These are phyloP conservation scores for Hippocampus guttulatus DNA, from an alignment of 2,113 vertebrate genomes.

Conservation along the genomic window DNA sequence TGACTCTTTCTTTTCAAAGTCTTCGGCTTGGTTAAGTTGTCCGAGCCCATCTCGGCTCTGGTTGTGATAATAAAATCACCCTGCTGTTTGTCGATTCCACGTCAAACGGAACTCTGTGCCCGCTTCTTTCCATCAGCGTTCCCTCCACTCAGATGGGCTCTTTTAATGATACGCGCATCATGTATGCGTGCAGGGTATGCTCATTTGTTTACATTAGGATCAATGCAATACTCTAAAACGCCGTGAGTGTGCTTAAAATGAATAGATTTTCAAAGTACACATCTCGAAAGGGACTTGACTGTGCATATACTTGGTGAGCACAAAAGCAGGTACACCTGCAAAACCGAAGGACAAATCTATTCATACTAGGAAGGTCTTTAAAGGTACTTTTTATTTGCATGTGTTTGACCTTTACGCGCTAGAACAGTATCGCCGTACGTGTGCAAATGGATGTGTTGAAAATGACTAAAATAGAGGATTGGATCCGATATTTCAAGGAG, in stretches of 20 bases:
- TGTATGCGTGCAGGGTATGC: background rate
- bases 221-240: background rate
- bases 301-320: no score
- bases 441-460: constrained; percentile 14
- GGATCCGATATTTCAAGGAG: constrained; percentile 13
- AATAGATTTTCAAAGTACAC: no score
- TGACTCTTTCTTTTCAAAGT: background rate
- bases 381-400: background rate
- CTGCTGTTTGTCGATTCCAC: constrained; percentile 43
- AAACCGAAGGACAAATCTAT: no score
- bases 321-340: no score
- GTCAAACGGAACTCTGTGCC: constrained; percentile 28
- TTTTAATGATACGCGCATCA: constrained; percentile 8
- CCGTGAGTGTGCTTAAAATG: no score
- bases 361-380: no score
- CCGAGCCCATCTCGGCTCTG: constrained; percentile 18
- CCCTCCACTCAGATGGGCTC: background rate
- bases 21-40: background rate
- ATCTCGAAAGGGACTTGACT: no score
- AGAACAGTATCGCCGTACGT: background rate
- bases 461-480: constrained; percentile 31
- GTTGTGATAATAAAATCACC: constrained; percentile 44
- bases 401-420: background rate
- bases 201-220: constrained; percentile 24
- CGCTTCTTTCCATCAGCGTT: constrained; percentile 17